These are phyloP conservation scores for Enteromius afrohamiltoni DNA, from an alignment of 2,797 vertebrate species.

Conservation along the genomic window DNA sequence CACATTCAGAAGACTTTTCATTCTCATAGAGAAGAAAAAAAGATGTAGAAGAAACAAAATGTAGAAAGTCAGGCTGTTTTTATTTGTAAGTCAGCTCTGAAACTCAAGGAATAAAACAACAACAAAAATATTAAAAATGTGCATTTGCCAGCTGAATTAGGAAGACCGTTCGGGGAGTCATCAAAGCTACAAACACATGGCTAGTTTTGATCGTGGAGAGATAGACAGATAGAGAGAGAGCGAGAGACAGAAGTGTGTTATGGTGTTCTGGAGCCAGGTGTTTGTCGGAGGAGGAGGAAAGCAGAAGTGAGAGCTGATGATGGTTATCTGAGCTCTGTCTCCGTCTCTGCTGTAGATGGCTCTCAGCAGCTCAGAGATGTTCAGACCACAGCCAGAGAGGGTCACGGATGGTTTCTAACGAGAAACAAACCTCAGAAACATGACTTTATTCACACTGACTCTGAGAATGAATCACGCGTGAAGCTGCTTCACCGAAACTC, in stretches of 20 bases:
- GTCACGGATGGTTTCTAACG: background rate
- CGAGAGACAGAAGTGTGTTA: background rate
- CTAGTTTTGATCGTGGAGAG: too few species aligned
- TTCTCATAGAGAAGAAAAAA: background rate
- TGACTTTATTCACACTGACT: background rate
- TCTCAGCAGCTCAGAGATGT: background rate
- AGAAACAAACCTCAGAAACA: background rate
- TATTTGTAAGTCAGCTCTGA: too few species aligned
- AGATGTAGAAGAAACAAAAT: too few species aligned
- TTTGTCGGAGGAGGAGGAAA: slow-evolving; percentile 49
- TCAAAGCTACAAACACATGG: too few species aligned
- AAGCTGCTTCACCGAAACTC: background rate
- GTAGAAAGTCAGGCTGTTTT: background rate
- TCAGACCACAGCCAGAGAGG: slow-evolving; percentile 8
- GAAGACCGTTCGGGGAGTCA: too few species aligned
- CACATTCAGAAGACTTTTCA: background rate
- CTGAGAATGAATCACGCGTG: background rate
- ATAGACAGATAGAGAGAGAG: background rate
- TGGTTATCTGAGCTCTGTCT: slow-evolving; percentile 27
- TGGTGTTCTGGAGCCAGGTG: slow-evolving; percentile 22
- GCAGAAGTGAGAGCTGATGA: slow-evolving; percentile 63
- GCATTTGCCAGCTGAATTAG: too few species aligned
- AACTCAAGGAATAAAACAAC: too few species aligned
- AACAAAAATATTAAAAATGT: too few species aligned
- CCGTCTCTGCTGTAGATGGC: background rate